A percentile compares a stretch with the other conserved stretches of the same genome.
Evolutionary conservation across 2,797 vertebrate species (phyloP).

Genomic region (Semaprochilodus insignis): DNA sequence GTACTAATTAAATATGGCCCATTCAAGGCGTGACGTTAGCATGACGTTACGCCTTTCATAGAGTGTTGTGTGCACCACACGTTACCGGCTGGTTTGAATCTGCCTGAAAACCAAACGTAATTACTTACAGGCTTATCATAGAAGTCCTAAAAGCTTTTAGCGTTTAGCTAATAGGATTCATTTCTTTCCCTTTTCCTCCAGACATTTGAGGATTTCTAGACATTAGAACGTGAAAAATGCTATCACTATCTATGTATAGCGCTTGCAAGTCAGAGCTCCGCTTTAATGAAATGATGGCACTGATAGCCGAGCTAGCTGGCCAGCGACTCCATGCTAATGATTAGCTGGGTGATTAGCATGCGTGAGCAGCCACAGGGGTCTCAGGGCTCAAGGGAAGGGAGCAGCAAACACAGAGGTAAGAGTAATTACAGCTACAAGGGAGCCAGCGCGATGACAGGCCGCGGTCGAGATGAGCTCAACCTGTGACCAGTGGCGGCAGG

Average conservation of each 20-base stretch:
- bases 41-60: too few relatives aligned
- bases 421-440: slow-evolving; percentile 47
- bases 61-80: too few relatives aligned
- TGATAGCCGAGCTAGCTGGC: not conserved
- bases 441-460: slow-evolving; percentile 25
- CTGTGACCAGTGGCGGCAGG: not conserved
- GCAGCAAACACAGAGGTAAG: slow-evolving; percentile 14
- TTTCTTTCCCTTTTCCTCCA: not conserved
- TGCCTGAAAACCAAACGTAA: too few relatives aligned
- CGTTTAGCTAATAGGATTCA: too few relatives aligned
- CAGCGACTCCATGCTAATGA: not conserved
- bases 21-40: too few relatives aligned
- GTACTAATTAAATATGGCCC: too few relatives aligned
- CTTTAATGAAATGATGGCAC: not conserved
- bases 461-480: slow-evolving; percentile 10
- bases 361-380: not conserved
- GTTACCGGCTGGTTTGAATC: too few relatives aligned
- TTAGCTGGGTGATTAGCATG: not conserved
- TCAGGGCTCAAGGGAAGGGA: not conserved
- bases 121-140: too few relatives aligned
- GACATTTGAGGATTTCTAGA: not conserved
- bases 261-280: not conserved
- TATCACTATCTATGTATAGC: not conserved
- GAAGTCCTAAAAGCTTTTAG: too few relatives aligned
- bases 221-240: not conserved